phyloP scores from a whole-genome alignment of 2,113 vertebrate genomes.

The Periophthalmus modestus region DNA sequence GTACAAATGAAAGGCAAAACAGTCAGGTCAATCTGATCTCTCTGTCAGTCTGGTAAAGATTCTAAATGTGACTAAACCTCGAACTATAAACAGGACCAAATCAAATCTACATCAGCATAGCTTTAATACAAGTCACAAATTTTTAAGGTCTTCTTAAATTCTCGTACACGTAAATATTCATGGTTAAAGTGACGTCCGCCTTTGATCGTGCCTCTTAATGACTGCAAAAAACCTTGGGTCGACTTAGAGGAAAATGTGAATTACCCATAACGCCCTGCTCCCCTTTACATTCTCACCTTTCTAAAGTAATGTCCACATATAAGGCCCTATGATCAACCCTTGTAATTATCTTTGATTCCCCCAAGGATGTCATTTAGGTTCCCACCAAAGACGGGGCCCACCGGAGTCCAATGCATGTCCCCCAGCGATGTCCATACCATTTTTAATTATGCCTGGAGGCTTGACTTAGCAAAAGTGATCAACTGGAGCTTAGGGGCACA shows the following conservation, averaged over 20 bases:
- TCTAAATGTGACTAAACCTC: no score
- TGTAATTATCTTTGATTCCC: slow-evolving; percentile 29
- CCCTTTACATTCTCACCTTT: slow-evolving; percentile 21
- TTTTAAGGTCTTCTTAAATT: no score
- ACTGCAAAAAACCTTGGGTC: slow-evolving; percentile 62
- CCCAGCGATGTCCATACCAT: slow-evolving; percentile 10
- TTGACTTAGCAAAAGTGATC: slow-evolving; percentile 25
- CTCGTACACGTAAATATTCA: no score
- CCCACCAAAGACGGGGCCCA: slow-evolving; percentile 17
- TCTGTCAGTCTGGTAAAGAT: no score
- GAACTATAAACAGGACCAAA: no score
- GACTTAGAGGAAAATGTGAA: slow-evolving; percentile 48
- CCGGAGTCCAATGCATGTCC: slow-evolving; percentile 28
- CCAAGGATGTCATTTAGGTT: slow-evolving; percentile 19
- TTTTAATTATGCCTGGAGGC: slow-evolving; percentile 39
- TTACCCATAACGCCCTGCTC: slow-evolving; percentile 16
- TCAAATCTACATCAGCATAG: no score
- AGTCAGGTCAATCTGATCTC: no score
- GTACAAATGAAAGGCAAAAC: no score
- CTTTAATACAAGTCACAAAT: no score
- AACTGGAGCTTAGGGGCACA: slow-evolving; percentile 3
- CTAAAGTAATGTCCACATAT: not conserved
- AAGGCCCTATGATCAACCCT: not conserved
- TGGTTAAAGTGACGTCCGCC: slow-evolving; percentile 38
- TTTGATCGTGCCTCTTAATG: slow-evolving; percentile 66